Evolutionary conservation across 2,888 invertebrate species (phyloP), one percentile per base, ranked within the genome.

Genomic region (Agrochola litura): DNA sequence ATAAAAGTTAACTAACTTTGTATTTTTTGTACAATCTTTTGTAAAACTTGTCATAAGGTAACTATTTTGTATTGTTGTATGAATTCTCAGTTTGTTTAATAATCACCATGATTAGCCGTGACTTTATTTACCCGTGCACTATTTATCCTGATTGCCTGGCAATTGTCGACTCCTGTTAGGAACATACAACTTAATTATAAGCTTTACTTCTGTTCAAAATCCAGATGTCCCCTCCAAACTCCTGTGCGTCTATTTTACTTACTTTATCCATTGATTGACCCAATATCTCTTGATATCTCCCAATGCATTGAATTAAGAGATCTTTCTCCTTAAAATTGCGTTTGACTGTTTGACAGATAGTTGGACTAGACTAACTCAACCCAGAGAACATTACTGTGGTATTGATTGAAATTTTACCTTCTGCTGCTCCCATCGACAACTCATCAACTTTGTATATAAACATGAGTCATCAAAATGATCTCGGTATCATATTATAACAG

Each of bases 391-490:
- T 49, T 16, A 37, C n/a, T 72, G 4, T 14, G 22, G 10, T 78
- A 52, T 67, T 68, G 9, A 64, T 69, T 37, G 22, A 3, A 5
- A 37, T 22, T 76, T 66, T 22, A 58, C 10, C 25, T 68, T 22
- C 19, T n/a, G 54, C 22, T 63, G 43, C 22, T 16, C 30, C 14
- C 52, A 64, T 37, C n/a, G n/a, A n/a, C 81, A 41, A 71, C 71
- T 75, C 68, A 76, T 76, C 60, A 72, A 65, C 22, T 9, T 5
- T 37, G 37, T 37, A 30, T 16, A 30, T 75, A 56, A 65, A 43
- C 8, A 30, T 76, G 69, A 72, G 54, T 85, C 73, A 77, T 85
- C 12, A 69, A 80, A 74, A 78, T 73, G 64, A 86, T 86, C 58
- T 49, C 22, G n/a, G 58, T 74, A 67, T 85, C 74, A 70, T 69